Evolutionary conservation across 2,113 vertebrate species (phyloP).

Genomic region (Ochotona curzoniae): DNA sequence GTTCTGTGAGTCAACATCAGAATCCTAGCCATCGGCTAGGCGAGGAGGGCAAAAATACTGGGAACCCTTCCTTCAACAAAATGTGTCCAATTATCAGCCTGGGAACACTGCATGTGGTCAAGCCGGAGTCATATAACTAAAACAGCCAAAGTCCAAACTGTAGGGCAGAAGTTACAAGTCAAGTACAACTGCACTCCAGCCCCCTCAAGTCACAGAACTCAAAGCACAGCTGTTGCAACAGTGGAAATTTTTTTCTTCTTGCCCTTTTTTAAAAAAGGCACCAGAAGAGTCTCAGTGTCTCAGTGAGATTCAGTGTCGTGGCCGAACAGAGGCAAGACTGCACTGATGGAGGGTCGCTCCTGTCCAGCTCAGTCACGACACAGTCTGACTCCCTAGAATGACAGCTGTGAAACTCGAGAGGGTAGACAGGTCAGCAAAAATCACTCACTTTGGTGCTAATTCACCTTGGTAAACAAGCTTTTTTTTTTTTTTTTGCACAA

Average conservation of each 20-base stretch:
- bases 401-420: fast-evolving
- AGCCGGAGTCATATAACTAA: constrained; percentile 24
- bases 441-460: neutral
- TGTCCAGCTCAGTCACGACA: neutral
- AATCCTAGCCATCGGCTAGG: neutral
- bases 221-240: neutral
- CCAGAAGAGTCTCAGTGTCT: neutral
- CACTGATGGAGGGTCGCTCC: neutral
- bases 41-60: neutral
- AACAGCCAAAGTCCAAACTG: constrained; percentile 22
- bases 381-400: neutral
- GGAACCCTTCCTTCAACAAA: neutral
- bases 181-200: neutral
- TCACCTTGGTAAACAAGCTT: neutral
- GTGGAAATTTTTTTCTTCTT: constrained; percentile 7
- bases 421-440: neutral
- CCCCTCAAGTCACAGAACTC: neutral
- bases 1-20: constrained; percentile 1
- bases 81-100: neutral
- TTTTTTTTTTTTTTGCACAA: neutral
- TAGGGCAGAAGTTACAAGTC: constrained; percentile 19
- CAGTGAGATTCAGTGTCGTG: neutral
- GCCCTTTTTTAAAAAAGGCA: constrained; percentile 30
- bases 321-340: neutral
- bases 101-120: neutral